Evolutionary conservation across 2,888 invertebrate species (phyloP), one percentile per base, ranked within the genome.

Genomic region (Abrostola tripartita): DNA sequence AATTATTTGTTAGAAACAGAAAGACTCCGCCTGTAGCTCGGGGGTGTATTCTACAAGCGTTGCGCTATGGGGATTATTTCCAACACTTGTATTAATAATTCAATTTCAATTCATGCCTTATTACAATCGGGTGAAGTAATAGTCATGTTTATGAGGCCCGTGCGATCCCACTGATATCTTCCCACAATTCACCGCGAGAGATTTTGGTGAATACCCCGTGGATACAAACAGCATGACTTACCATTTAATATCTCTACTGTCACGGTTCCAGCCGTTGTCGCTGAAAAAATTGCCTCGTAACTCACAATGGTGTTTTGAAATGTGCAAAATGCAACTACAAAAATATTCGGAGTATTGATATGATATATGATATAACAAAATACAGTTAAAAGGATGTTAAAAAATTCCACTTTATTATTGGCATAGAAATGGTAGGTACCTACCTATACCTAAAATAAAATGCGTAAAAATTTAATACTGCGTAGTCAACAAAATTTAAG

Each of bases 21-120:
- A 66, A 53, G 74, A 74, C 68, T 64, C 65, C 55, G 68, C 52
- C 53, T 37, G 9, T 57, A 61, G 63, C 68, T 68, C 67, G 54
- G 47, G 68, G 68, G 69, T 69, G 58, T 71, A 71, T 74, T 74
- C 70, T 37, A 40, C 59, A 50, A 60, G 69, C 62, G 40, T 68
- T 68, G 76, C 58, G 70, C 70, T 61, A 54, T 70, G 58, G 61
- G 76, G 78, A 79, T 81, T 82, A 76, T 79, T 81, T 81, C 68
- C 58, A 68, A 51, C 68, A 60, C 71, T 78, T 78, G 68, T 81
- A 79, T 82, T 81, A 84, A 85, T 85, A 84, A 81, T 84, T 79
- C 81, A 83, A 84, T 86, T 85, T 83, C 84, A 80, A 86, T 86
- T 86, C 84, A 86, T 85, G 81, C 74, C 78, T 80, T 75, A 84